A percentile compares a stretch with the other conserved stretches of the same genome.
Evolutionary conservation across 2,797 vertebrate species (phyloP).

Genomic region (Mallotus villosus): DNA sequence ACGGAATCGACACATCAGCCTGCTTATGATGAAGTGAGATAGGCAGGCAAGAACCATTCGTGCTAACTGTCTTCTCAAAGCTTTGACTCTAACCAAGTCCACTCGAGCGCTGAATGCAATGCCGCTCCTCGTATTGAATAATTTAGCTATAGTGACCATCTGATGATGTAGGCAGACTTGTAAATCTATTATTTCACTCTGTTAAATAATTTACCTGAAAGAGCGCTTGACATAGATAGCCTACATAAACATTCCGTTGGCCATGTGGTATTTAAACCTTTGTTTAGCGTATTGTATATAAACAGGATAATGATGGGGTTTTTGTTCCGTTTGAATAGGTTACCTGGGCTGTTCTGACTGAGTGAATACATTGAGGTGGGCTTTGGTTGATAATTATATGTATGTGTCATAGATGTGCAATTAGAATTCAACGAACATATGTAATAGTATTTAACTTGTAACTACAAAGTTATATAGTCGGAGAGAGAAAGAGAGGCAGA

Average conservation of each 20-base stretch:
- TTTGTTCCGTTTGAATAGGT: no score
- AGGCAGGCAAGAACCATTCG: background rate
- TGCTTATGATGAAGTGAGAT: conserved; percentile 2
- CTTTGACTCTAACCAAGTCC: conserved; percentile 14
- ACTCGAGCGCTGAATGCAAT: conserved; percentile 23
- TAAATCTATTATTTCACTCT: conserved; percentile 66
- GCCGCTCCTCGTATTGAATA: conserved; percentile 61
- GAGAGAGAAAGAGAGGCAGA: background rate
- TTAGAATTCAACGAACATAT: no score
- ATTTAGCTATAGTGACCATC: conserved; percentile 60
- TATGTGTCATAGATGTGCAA: no score
- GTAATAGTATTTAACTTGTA: no score
- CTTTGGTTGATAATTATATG: no score
- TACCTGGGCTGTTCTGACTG: background rate
- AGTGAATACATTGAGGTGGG: background rate
- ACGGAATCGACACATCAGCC: background rate
- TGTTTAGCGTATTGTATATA: background rate
- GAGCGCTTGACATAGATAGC: conserved; percentile 14
- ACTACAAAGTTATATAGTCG: no score
- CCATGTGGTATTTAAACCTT: background rate
- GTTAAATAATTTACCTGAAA: conserved; percentile 65
- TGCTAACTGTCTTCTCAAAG: conserved; percentile 30
- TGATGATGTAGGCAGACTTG: conserved; percentile 43
- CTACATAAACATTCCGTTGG: conserved; percentile 9
- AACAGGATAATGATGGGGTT: background rate